Evolutionary conservation across 53 echinoderm and acorn worm species (phyloP), one percentile per base, ranked within the genome.

Genomic region (Crossaster papposus): DNA sequence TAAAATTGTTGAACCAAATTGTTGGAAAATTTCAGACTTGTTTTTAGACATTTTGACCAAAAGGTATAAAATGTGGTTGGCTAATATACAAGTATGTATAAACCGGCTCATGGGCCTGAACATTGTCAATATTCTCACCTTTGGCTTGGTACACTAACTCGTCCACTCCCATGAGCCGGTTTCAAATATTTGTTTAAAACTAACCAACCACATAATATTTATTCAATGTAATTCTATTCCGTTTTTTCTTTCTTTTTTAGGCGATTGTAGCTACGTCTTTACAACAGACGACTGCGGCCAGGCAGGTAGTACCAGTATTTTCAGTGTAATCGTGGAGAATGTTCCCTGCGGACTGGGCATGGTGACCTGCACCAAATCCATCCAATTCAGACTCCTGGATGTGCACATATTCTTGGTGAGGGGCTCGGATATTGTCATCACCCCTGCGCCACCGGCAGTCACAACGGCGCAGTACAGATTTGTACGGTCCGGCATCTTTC

Each of bases 311-410:
- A 78, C 70, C 2, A 36, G 80, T 3, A 72, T 71, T 1, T 96
- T 97, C 70, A 86, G 75, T 29, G 91, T 97, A 14, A 72, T 85
- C 0, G 89, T 93, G n/a, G 95, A 96, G 70, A 97, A 97, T 54
- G 92, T 96, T 10, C 94, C 94, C n/a, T 97, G 97, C 30, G 95
- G 95, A 38, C 76, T 86, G 0, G 89, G 75, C 1, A 92, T 91
- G 23, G 83, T 91, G 26, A 72, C 93, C 1, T 97, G 97, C 79
- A 96, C 95, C 14, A 97, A 94, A 78, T 86, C 94, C 22, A 78
- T 97, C 36, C 50, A 64, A 36, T 78, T 97, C 79, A 90, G 64
- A 2, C 28, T 95, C 0, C 33, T 85, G 11, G 90, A 89, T 28
- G 58, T 54, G 9, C 8, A 30, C 24, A 92, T 96, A 18, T 6